A percentile compares a stretch with the other conserved stretches of the same genome.
Conservation (phyloP, 2,113 vertebrate genomes). For the Falcunculus frontatus region DNA sequence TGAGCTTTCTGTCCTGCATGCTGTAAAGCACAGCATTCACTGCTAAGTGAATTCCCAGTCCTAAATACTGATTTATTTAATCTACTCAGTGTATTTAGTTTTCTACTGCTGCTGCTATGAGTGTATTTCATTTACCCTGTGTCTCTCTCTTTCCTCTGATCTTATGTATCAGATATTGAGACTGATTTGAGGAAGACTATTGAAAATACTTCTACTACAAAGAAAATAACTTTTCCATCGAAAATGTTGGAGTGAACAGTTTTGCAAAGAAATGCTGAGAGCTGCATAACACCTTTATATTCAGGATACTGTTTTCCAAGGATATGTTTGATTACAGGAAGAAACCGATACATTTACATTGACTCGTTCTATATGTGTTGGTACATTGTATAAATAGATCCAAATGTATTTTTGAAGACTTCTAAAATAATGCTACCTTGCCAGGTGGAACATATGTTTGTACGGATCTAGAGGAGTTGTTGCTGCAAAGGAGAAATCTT, state of each 20-base stretch:
- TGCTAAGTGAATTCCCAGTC: background rate
- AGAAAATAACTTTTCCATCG: background rate
- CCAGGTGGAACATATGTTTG: background rate
- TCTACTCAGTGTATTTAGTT: background rate
- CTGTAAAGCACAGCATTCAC: background rate
- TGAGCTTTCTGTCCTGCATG: background rate
- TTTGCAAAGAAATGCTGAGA: background rate
- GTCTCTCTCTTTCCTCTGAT: background rate
- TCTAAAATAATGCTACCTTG: background rate
- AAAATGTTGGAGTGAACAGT: background rate
- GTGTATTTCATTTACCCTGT: background rate
- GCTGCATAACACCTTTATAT: background rate
- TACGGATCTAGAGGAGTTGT: background rate
- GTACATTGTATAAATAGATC: background rate
- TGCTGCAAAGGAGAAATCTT: background rate
- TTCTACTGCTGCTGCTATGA: rapidly evolving
- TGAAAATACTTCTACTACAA: background rate
- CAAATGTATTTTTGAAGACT: background rate
- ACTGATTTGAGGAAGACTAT: background rate
- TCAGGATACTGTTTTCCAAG: background rate
- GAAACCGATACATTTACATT: background rate
- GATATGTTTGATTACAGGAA: background rate
- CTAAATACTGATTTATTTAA: background rate
- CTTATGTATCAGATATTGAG: background rate
- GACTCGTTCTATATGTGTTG: background rate